phyloP scores from a whole-genome alignment of 2,888 invertebrate genomes.

The Drosophila histrio region DNA sequence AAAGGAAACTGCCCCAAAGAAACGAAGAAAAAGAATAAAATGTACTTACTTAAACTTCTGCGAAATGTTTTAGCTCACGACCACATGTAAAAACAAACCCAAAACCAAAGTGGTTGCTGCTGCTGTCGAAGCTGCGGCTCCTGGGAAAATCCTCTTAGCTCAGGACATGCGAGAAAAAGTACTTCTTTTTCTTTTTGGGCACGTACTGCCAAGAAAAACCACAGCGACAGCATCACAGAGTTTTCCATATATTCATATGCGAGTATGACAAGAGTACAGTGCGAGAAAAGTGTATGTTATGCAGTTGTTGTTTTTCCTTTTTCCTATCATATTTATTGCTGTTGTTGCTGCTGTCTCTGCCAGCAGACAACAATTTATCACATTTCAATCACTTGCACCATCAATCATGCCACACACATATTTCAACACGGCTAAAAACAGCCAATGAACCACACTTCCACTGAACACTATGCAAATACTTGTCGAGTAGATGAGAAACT shows the following conservation, averaged over 20 bases:
- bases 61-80: conserved; percentile 49
- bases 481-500: conserved; percentile 25
- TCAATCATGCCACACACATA: conserved; percentile 71
- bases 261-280: conserved; percentile 9
- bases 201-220: conserved; percentile 23
- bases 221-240: conserved; percentile 6
- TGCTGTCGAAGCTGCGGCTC: conserved; percentile 18
- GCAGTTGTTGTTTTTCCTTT: conserved; percentile 8
- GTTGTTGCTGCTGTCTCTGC: conserved; percentile 42
- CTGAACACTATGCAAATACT: conserved; percentile 18
- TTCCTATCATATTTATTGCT: conserved; percentile 25
- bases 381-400: conserved; percentile 70
- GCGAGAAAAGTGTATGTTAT: too few relatives aligned
- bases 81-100: conserved; percentile 57
- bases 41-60: conserved; percentile 35
- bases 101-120: conserved; percentile 15
- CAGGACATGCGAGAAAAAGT: conserved; percentile 21
- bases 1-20: conserved; percentile 29
- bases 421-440: conserved; percentile 39
- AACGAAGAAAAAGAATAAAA: conserved; percentile 11
- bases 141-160: conserved; percentile 61
- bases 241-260: conserved; percentile 33
- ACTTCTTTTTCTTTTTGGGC: conserved; percentile 22
- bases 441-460: conserved; percentile 26
- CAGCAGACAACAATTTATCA: conserved; percentile 69